These are phyloP conservation scores for cat (Felis catus) DNA, from an alignment of 2,113 vertebrate genomes.

Conservation along the genomic window DNA sequence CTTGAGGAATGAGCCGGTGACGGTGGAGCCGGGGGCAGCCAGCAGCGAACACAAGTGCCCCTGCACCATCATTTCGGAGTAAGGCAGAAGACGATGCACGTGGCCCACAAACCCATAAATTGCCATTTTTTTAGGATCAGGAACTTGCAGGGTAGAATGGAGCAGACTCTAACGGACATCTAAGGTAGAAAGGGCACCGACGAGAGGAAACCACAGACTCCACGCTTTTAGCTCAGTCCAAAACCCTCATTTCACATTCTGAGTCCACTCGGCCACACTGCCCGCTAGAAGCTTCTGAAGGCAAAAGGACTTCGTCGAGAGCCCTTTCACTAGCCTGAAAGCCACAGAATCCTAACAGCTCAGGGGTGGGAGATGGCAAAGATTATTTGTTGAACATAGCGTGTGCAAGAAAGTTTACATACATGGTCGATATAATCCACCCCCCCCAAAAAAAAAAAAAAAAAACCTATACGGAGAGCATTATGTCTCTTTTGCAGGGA, in stretches of 20 bases:
- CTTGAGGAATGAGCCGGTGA: neutral
- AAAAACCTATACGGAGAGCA: neutral
- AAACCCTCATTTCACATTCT: neutral
- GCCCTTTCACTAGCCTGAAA: neutral
- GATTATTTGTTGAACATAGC: neutral
- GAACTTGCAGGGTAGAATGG: neutral
- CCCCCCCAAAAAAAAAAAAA: neutral
- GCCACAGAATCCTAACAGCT: neutral
- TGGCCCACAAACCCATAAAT: neutral
- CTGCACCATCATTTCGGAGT: too few species aligned
- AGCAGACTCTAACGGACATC: neutral
- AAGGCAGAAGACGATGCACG: neutral
- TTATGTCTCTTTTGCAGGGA: neutral
- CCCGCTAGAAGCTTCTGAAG: neutral
- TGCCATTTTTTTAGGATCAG: rapidly evolving
- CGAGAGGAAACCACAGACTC: neutral
- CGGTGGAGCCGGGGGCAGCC: neutral
- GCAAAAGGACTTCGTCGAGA: neutral
- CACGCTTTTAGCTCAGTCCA: neutral
- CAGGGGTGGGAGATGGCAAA: neutral
- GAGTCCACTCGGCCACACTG: neutral
- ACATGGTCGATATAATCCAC: neutral
- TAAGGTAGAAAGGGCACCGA: too few species aligned
- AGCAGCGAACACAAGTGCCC: neutral
- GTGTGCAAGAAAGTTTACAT: neutral